These are phyloP conservation scores for Corvus cornix DNA, from an alignment of 2,113 vertebrate genomes.

Conservation along the genomic window DNA sequence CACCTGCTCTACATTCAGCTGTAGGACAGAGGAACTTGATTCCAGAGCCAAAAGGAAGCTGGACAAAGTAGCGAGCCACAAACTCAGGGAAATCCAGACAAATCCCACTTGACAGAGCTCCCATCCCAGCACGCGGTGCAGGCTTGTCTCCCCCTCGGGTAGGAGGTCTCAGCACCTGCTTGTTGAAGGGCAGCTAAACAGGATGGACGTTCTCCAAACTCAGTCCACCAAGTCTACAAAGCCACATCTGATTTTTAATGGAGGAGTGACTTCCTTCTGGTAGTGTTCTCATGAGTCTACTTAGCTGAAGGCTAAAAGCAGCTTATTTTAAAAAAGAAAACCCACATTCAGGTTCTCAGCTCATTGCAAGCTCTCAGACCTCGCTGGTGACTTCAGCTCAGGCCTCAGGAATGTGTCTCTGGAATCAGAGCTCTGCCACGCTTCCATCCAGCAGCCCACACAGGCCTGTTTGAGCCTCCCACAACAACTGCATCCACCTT, in stretches of 20 bases:
- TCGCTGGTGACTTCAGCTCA: not conserved
- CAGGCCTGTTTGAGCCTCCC: not conserved
- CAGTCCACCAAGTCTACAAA: not conserved
- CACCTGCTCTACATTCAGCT: not conserved
- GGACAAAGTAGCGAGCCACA: not conserved
- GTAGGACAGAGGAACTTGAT: not conserved
- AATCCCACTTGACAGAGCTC: not conserved
- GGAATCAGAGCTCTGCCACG: not conserved
- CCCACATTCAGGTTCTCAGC: not conserved
- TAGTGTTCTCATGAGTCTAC: conserved; percentile 10
- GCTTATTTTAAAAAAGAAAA: conserved; percentile 16
- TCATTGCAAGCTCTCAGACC: not conserved
- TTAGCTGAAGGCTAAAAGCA: conserved; percentile 15
- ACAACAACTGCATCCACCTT: not conserved
- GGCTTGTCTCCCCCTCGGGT: not conserved
- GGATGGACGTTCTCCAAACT: not conserved
- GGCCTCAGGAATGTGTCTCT: not conserved
- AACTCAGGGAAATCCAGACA: not conserved
- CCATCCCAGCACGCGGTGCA: not conserved
- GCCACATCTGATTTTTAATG: not conserved
- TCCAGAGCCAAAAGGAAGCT: conserved; percentile 22
- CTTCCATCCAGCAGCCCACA: not conserved
- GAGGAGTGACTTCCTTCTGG: not conserved
- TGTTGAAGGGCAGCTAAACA: not conserved
- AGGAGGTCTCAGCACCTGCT: not conserved